Base-by-base conservation (phyloP, 2,888 invertebrate species). In the Drosophila neotestacea region DNA sequence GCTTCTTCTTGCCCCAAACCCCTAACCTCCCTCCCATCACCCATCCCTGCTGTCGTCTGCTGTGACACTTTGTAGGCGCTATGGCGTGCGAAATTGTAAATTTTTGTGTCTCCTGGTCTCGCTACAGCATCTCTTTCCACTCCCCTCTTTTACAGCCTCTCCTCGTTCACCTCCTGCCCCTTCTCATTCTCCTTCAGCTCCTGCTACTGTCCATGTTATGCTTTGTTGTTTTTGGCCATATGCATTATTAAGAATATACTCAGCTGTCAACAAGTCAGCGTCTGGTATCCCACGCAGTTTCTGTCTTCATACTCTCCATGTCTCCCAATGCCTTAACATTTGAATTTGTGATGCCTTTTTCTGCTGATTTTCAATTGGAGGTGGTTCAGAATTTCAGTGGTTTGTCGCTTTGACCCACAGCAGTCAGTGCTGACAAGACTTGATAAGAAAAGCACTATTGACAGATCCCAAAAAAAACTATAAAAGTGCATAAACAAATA, bases 171-270 rank as follows among this genome's bases (percentile, higher is more conserved):
- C n/a, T n/a, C n/a, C 54, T 36, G 34, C 42, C 48, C 9, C 70
- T 36, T 7, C 51, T 48, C 34, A 38, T 46, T 27, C 54, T 41
- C 6, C 47, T 6, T 13, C 67, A 41, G 39, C 51, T 62, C 48
- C 36, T 79, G 46, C 48, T 71, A 61, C 38, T 64, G 76, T 59
- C 76, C 77, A 38, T 76, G 39, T 47, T 44, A 36, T 54, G 58
- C 48, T 65, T 41, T 58, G 58, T 69, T 73, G 73, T 81, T 74
- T 62, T 68, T 58, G 46, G 63, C 58, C 56, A 62, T 83, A 84
- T 88, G 89, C 87, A 84, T 87, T 84, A 84, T 84, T 84, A 85
- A 84, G 87, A 81, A 88, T 87, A 88, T 69, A 86, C 85, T 88
- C 85, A 81, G 79, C 87, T 88, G 89, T 88, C 84, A 88, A 89